Base-by-base conservation (phyloP, 2,888 invertebrate species). In the Epistrophella euchroma region DNA sequence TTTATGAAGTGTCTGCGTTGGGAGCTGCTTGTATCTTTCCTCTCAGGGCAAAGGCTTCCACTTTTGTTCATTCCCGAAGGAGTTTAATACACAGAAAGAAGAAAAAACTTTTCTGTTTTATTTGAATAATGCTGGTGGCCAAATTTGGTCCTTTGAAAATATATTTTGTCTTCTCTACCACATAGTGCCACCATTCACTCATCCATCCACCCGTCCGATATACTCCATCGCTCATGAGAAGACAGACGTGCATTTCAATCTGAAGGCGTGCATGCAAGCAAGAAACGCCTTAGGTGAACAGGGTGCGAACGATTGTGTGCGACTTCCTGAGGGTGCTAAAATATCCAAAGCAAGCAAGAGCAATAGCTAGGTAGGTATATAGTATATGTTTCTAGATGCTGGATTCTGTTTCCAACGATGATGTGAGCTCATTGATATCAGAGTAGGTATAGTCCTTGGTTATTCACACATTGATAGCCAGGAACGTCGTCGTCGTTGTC, bases 211-310 rank as follows among this genome's bases (percentile, higher is more conserved):
- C 71, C 74, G 64, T 71, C 64, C 74, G 70, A 72, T 77, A 75
- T 75, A 66, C 55, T 75, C 73, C 64, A 71, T 47, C 64, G 58
- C 74, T 79, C 64, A 62, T 40, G 55, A 32, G 70, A 74, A 68
- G 47, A 70, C 43, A 62, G 56, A 78, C 64, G 43, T 64, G 74
- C 52, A 58, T 43, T 74, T 79, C 64, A 75, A 71, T 84, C 56
- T 50, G 43, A 56, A 74, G 79, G 84, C 79, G 84, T 84, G 74
- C 74, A 79, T 84, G 74, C 74, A 79, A 79, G 74, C 83, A 70
- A 75, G 62, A 66, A 75, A 75, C 50, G 79, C 79, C 83, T 74
- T 43, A 81, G 74, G 79, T 75, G 78, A 78, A 78, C 68, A 55
- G 74, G 47, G 74, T 79, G 83, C 74, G 79, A 74, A 73, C 40